A percentile compares a stretch with the other conserved stretches of the same genome.
phyloP scores from a whole-genome alignment of 1,140 invertebrate species.

The Drosophila pachea region DNA sequence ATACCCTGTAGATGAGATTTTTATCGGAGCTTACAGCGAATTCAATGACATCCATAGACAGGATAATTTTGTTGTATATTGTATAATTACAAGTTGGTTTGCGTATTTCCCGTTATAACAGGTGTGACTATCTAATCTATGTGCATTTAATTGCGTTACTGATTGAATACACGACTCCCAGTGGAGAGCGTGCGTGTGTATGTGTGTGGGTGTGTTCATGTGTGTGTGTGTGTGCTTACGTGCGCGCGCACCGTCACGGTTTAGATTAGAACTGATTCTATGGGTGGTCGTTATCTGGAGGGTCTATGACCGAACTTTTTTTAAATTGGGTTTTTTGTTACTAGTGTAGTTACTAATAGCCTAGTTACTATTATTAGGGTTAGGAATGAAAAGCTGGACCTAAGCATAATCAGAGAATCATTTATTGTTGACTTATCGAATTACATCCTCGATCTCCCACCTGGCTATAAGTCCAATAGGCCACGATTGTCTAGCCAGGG shows the following conservation, averaged over 20 bases:
- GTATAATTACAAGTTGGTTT: background rate
- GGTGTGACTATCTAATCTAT: conserved; percentile 3
- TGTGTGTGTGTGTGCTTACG: background rate
- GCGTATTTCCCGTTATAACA: background rate
- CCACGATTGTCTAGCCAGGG: conserved; percentile 74
- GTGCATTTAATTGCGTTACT: conserved; percentile 1
- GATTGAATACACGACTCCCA: background rate
- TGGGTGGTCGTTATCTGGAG: background rate
- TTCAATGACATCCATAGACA: too few relatives aligned
- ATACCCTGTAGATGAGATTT: background rate
- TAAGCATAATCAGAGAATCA: too few relatives aligned
- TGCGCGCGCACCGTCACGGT: background rate
- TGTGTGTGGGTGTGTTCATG: background rate
- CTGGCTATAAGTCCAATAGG: conserved; percentile 35
- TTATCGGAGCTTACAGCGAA: too few relatives aligned
- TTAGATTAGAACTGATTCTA: background rate
- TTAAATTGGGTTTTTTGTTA: too few relatives aligned
- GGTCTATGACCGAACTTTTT: conserved; percentile 18
- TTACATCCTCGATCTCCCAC: too few relatives aligned
- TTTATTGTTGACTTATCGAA: too few relatives aligned
- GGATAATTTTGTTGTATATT: too few relatives aligned
- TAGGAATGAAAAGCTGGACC: too few relatives aligned
- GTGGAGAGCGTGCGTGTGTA: background rate
- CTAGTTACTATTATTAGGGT: too few relatives aligned
- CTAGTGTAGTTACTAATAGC: too few relatives aligned